Conservation (phyloP, 2,797 vertebrate genomes). For the Emydoidea blandingii region DNA sequence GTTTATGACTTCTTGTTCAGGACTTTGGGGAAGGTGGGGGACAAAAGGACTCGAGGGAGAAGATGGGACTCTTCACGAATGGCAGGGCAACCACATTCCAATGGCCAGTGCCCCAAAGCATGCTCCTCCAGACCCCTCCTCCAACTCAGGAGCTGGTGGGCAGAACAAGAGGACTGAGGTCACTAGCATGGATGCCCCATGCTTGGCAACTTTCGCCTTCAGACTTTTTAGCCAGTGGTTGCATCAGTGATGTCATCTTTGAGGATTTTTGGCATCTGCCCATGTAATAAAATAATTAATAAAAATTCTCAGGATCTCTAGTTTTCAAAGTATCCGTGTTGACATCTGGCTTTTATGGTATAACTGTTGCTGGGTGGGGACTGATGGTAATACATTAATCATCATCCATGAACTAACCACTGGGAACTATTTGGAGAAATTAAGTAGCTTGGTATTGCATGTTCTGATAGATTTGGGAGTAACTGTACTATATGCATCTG, state of each 20-base stretch:
- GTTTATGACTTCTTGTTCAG: neutral
- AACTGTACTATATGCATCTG: neutral
- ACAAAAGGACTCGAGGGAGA: neutral
- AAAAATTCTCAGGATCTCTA: neutral
- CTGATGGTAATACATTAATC: neutral
- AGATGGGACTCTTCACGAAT: neutral
- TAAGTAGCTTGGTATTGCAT: rapidly evolving
- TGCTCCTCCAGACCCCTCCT: neutral
- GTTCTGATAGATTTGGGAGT: neutral
- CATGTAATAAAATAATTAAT: neutral
- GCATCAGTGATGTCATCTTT: neutral
- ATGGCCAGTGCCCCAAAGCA: neutral
- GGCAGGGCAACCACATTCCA: neutral
- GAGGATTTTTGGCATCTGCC: neutral
- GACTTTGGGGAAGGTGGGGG: neutral
- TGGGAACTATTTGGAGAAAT: neutral
- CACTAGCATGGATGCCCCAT: rapidly evolving
- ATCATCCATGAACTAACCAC: neutral
- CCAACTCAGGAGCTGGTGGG: neutral
- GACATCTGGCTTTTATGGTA: neutral
- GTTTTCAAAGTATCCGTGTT: neutral
- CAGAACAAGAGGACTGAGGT: neutral
- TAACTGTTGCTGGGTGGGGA: neutral
- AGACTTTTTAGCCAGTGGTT: rapidly evolving
- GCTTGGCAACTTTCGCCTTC: neutral